Conservation (phyloP, 2,797 vertebrate species). For the Artibeus lituratus region DNA sequence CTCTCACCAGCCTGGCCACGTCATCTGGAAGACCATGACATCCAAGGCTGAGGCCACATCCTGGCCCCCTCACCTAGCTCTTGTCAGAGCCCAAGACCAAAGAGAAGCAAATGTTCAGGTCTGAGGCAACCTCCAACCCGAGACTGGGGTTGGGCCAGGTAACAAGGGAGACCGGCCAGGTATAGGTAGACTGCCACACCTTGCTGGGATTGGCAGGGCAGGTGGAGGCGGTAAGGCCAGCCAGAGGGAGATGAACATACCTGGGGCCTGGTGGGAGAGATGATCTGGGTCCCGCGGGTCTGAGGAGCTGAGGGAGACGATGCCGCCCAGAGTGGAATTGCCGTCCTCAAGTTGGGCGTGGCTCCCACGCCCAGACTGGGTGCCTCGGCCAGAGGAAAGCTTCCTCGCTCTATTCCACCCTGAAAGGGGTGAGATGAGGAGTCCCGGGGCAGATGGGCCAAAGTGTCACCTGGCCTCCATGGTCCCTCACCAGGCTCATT, state of each 20-base stretch:
- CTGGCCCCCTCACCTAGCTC: not conserved
- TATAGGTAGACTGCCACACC: not conserved
- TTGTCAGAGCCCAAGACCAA: not conserved
- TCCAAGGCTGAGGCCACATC: not conserved
- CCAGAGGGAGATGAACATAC: not conserved
- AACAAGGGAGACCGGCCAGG: not conserved
- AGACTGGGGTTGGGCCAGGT: not conserved
- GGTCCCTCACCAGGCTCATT: not conserved
- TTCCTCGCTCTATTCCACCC: not conserved
- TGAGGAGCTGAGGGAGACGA: not conserved
- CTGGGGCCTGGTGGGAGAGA: not conserved
- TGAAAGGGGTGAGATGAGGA: rapidly evolving
- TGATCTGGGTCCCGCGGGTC: not conserved
- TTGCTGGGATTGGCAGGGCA: not conserved
- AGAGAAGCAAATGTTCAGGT: not conserved
- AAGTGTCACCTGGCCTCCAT: not conserved
- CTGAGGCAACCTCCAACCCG: not conserved
- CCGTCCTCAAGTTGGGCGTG: not conserved
- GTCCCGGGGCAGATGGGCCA: rapidly evolving
- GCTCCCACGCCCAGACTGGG: not conserved
- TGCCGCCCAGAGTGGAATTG: not conserved
- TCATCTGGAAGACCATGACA: not conserved
- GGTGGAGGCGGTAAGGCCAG: not conserved
- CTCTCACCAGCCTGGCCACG: not conserved
- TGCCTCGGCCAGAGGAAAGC: too few species aligned